Evolutionary conservation across 2,113 vertebrate species (phyloP).

Genomic region (Rhinoderma darwinii): DNA sequence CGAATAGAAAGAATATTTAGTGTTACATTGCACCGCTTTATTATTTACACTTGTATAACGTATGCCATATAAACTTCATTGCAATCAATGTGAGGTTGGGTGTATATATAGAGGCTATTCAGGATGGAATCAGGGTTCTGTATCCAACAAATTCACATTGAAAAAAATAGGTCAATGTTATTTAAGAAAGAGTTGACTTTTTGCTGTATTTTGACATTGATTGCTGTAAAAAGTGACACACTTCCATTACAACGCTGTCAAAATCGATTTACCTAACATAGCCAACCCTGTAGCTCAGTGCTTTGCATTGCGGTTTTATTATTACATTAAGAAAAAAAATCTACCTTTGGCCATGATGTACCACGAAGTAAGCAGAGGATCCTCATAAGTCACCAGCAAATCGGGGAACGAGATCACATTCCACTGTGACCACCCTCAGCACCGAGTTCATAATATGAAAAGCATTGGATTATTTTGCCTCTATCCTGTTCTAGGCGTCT

Average conservation of each 20-base stretch:
- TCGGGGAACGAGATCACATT: not conserved
- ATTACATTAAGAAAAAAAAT: not conserved
- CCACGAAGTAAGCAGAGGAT: too few species aligned
- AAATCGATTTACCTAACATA: not conserved
- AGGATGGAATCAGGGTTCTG: not conserved
- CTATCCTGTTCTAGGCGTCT: not conserved
- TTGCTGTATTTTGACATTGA: not conserved
- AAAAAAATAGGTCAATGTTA: not conserved
- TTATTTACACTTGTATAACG: not conserved
- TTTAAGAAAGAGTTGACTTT: not conserved
- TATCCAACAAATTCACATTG: not conserved
- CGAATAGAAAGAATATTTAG: not conserved
- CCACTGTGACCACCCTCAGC: not conserved
- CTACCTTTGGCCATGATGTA: not conserved
- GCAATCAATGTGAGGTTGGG: not conserved
- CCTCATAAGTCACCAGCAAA: not conserved
- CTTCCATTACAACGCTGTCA: not conserved
- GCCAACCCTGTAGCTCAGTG: not conserved
- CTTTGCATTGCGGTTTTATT: not conserved
- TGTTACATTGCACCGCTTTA: not conserved
- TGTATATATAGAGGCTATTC: not conserved
- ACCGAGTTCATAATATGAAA: not conserved
- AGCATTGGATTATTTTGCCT: not conserved
- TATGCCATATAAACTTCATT: not conserved
- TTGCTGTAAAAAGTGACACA: not conserved